phyloP scores from a whole-genome alignment of 2,888 invertebrate genomes.

The Caenorhabditis angaria region DNA sequence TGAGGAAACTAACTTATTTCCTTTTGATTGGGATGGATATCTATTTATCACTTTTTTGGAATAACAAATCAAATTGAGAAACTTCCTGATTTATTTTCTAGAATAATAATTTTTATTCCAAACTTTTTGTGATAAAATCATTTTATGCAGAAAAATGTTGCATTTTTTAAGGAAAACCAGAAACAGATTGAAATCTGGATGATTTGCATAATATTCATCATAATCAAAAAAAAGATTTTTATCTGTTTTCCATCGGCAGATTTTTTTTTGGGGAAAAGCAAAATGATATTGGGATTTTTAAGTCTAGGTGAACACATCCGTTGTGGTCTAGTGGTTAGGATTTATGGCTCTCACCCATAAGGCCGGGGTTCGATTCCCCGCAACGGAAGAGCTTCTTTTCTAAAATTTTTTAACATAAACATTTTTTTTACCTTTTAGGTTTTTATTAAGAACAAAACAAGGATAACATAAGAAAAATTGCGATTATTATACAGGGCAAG shows the following conservation, averaged over 20 bases:
- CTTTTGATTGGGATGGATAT: background rate
- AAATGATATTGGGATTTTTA: too few relatives aligned
- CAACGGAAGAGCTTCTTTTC: slow-evolving; percentile 7
- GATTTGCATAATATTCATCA: slow-evolving; percentile 4
- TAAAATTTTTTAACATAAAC: too few relatives aligned
- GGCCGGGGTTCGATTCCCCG: slow-evolving; percentile 31
- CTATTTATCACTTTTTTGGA: background rate
- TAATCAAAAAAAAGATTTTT: too few relatives aligned
- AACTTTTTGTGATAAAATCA: background rate
- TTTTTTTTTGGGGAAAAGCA: too few relatives aligned
- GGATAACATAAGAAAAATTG: too few relatives aligned
- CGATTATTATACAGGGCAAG: too few relatives aligned
- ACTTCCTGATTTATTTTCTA: background rate
- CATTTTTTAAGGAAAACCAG: slow-evolving; percentile 1
- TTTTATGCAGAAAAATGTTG: background rate
- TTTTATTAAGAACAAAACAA: too few relatives aligned
- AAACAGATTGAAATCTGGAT: slow-evolving; percentile 1
- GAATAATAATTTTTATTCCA: background rate
- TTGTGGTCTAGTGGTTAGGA: slow-evolving; percentile 10
- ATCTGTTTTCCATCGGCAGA: too few relatives aligned
- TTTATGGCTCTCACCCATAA: slow-evolving; percentile 33
- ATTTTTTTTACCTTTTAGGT: too few relatives aligned
- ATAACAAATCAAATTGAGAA: background rate
- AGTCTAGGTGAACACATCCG: too few relatives aligned
- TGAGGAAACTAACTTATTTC: too few relatives aligned